Conservation (phyloP, 2,797 vertebrate species). For the Steatocranus sp. region DNA sequence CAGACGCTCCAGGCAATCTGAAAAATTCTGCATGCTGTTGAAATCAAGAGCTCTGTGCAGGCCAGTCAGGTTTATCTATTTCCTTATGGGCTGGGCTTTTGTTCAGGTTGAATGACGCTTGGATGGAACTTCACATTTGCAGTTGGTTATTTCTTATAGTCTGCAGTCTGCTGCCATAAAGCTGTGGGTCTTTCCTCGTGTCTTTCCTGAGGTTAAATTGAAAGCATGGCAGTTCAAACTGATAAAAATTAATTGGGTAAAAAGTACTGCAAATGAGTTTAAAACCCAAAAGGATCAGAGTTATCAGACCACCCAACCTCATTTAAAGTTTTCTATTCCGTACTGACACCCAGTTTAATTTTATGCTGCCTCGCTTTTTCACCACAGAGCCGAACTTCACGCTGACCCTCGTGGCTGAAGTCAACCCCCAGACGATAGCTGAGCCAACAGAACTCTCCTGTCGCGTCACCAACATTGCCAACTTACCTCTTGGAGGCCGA, state of each 20-base stretch:
- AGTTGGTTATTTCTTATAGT: neutral
- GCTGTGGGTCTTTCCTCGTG: neutral
- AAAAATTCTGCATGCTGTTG: neutral
- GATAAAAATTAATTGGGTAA: neutral
- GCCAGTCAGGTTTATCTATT: neutral
- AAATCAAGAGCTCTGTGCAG: accelerated
- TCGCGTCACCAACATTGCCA: slow-evolving; percentile 67
- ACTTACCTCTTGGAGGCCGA: slow-evolving; percentile 44
- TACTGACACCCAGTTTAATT: neutral
- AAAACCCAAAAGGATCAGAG: neutral
- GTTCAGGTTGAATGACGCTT: neutral
- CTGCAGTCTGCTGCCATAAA: neutral
- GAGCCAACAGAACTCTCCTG: slow-evolving; percentile 86
- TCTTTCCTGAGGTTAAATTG: neutral
- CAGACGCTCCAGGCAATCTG: neutral
- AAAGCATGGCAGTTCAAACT: neutral
- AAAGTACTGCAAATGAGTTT: neutral
- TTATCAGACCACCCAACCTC: neutral
- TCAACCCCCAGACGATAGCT: slow-evolving; percentile 73
- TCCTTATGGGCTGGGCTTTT: neutral
- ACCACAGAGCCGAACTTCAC: slow-evolving; percentile 79
- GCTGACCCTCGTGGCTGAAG: slow-evolving; percentile 55
- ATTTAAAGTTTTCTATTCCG: neutral
- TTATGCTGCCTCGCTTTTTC: neutral
- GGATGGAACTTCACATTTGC: neutral